A percentile compares a stretch with the other conserved stretches of the same genome.
Evolutionary conservation across 2,888 invertebrate genomes (phyloP).

Genomic region (Romanomermis culicivorax): DNA sequence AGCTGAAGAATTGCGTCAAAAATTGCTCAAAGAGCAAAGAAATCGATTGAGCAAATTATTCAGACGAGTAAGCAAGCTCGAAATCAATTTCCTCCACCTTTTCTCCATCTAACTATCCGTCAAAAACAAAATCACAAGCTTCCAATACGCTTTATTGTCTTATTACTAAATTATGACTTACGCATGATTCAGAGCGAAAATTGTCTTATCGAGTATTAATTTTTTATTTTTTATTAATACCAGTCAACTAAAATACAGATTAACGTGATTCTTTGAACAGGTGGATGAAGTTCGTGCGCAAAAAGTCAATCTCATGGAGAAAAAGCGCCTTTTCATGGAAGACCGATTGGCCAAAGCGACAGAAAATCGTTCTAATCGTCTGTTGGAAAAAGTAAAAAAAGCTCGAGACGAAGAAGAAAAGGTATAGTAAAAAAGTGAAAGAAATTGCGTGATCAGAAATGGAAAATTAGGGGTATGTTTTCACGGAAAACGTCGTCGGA

Average conservation of each 20-base stretch:
- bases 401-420: conserved; percentile 95
- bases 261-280: conserved; percentile 21
- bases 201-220: too few species aligned
- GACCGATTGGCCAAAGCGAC: conserved; percentile 48
- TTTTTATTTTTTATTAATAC: too few species aligned
- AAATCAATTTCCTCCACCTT: not conserved
- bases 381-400: conserved; percentile 53
- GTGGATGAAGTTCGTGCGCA: conserved; percentile 46
- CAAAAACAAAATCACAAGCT: too few species aligned
- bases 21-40: conserved; percentile 58
- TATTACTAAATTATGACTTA: too few species aligned
- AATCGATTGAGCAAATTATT: conserved; percentile 60
- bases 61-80: conserved; percentile 44
- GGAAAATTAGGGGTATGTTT: too few species aligned
- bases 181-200: too few species aligned
- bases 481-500: too few species aligned
- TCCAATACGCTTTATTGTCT: too few species aligned
- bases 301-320: conserved; percentile 61
- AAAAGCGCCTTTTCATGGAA: conserved; percentile 36
- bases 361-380: conserved; percentile 57
- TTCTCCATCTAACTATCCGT: too few species aligned
- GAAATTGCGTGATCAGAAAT: too few species aligned
- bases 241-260: not conserved
- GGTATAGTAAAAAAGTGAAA: conserved; percentile 20
- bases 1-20: conserved; percentile 63